Evolutionary conservation across 2,888 invertebrate genomes (phyloP), one percentile per base, ranked within the genome.

Genomic region (Drosophila helvetica): DNA sequence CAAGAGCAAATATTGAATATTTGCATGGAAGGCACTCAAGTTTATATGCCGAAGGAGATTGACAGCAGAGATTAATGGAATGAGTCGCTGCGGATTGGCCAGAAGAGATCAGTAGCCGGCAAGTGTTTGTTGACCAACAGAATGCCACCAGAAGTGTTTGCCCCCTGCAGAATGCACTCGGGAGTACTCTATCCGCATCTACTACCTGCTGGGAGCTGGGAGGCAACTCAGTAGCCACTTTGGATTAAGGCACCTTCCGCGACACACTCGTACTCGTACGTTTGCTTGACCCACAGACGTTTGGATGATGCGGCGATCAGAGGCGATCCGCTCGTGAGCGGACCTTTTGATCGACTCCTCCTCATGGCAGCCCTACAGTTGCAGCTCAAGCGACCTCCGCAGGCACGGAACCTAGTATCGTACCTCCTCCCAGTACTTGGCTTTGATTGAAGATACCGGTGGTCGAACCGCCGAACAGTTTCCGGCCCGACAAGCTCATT

Each of bases 21-120:
- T 86, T 86, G 88, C 88, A 74, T 77, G 67, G 42, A 57, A 85
- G 85, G 46, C 87, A 87, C 83, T 83, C 76, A 86, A 83, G 82
- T 83, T 86, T 84, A 83, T 87, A 87, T 83, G 83, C 87, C 83
- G 74, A 83, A 85, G 88, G 84, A 79, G 86, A 86, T 85, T 88
- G 86, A 86, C 83, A 86, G 86, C 80, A 77, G 66, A 75, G 73
- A 76, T 77, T 76, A 76, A 80, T 80, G 86, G 58, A 78, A 80
- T 75, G 50, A 42, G 47, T 45, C 50, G 62, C 57, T 50, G 67
- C 46, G 43, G 57, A 67, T 42, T 52, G 61, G 54, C 55, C 51
- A 64, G 42, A 46, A 60, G 59, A 67, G 76, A 85, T 84, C 75
- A 65, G 88, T 84, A 85, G 87, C 77, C 52, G 46, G 33, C 38